A percentile compares a stretch with the other conserved stretches of the same genome.
Evolutionary conservation across 2,113 vertebrate species (phyloP).

Genomic region (Egretta garzetta): DNA sequence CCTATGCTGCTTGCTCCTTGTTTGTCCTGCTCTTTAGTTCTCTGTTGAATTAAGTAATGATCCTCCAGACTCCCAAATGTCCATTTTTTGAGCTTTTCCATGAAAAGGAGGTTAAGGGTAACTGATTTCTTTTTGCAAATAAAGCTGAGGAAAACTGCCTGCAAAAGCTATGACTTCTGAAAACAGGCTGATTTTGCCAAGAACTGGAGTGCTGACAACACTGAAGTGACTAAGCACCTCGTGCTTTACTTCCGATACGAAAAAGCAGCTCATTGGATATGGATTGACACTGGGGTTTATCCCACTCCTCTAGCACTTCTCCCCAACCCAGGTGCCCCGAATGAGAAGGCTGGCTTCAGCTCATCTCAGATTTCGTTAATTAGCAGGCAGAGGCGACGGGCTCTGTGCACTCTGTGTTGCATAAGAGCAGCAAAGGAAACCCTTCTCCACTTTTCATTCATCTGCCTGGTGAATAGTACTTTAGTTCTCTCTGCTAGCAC

Average conservation of each 20-base stretch:
- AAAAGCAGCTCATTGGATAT: neutral
- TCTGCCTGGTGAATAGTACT: neutral
- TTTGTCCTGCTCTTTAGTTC: neutral
- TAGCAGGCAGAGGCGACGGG: neutral
- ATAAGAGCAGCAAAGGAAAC: neutral
- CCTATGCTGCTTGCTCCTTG: neutral
- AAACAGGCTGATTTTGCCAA: neutral
- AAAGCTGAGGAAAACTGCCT: neutral
- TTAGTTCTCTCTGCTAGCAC: neutral
- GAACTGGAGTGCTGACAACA: neutral
- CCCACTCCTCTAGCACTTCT: neutral
- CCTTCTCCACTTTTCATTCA: neutral
- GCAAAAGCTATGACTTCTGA: neutral
- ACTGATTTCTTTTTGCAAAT: neutral
- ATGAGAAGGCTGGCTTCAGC: neutral
- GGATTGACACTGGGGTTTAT: neutral
- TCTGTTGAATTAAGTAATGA: neutral
- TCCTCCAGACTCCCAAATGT: neutral
- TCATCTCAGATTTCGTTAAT: neutral
- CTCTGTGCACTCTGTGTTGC: neutral
- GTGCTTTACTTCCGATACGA: neutral
- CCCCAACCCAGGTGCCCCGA: neutral
- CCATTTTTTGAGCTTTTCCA: neutral
- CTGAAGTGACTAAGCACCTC: slow-evolving; percentile 6
- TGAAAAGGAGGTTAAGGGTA: neutral